Evolutionary conservation across 2,797 vertebrate genomes (phyloP).

Genomic region (Lacerta bilineata): DNA sequence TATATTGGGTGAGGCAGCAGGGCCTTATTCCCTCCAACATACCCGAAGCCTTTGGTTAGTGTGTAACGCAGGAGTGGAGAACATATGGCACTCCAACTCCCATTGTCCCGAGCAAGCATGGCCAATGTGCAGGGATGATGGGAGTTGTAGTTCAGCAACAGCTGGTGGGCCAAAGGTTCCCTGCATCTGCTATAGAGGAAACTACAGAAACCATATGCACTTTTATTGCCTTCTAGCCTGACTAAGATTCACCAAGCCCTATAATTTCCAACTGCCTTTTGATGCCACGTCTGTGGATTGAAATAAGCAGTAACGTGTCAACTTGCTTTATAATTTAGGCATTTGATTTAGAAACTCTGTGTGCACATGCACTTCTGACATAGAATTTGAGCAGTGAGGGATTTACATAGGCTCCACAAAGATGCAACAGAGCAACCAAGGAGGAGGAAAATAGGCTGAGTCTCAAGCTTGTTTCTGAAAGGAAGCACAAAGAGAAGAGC

Average conservation of each 20-base stretch:
- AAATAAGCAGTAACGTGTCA: too few species aligned
- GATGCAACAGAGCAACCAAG: not conserved
- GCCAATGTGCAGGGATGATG: too few species aligned
- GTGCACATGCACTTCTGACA: too few species aligned
- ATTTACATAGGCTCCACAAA: not conserved
- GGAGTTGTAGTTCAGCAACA: too few species aligned
- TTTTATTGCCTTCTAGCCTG: not conserved
- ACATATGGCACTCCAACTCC: too few species aligned
- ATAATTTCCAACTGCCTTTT: not conserved
- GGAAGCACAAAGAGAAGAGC: not conserved
- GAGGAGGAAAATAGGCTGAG: not conserved
- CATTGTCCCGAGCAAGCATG: too few species aligned
- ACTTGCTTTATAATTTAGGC: not conserved
- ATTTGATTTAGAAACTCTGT: not conserved
- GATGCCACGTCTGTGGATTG: not conserved
- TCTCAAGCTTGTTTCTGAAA: too few species aligned
- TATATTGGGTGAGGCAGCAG: not conserved
- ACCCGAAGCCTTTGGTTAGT: not conserved
- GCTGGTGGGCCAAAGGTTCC: too few species aligned
- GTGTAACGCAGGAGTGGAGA: too few species aligned
- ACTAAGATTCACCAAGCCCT: not conserved
- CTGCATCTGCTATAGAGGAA: not conserved
- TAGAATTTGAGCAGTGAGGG: not conserved
- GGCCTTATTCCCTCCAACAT: not conserved
- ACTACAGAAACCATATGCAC: not conserved